Conservation (phyloP, 2,797 vertebrate species). For the Scolopax bukidnonensis region DNA sequence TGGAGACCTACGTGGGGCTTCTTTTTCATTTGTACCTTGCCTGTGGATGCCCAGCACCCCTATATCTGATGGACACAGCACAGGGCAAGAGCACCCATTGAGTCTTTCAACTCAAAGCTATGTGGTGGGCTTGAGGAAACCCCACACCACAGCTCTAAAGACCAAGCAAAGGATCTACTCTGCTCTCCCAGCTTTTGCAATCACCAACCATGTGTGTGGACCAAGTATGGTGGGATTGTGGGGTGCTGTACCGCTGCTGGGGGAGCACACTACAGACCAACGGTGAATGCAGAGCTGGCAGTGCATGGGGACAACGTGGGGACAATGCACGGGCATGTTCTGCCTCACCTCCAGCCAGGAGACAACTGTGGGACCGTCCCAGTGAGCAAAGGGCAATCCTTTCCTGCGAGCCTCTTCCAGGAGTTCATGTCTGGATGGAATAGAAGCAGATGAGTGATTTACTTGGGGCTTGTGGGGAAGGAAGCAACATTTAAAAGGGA, state of each 20-base stretch:
- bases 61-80: not conserved
- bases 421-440: conserved; percentile 87
- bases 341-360: conserved; percentile 93
- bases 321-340: accelerated
- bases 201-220: accelerated
- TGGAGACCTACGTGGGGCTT: not conserved
- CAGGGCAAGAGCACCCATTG: not conserved
- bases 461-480: not conserved
- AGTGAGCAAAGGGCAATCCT: conserved; percentile 93
- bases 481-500: not conserved
- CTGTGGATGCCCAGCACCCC: not conserved
- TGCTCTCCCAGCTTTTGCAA: not conserved
- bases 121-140: not conserved
- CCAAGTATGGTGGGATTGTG: not conserved
- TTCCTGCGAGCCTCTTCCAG: conserved; percentile 93
- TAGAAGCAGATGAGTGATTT: conserved; percentile 3
- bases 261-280: not conserved
- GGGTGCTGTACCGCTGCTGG: not conserved
- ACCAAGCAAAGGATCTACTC: not conserved
- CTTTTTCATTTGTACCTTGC: not conserved
- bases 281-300: accelerated
- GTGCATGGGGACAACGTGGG: not conserved
- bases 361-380: conserved; percentile 95
- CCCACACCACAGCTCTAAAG: not conserved
- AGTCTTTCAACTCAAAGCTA: not conserved